Evolutionary conservation across 2,888 invertebrate species (phyloP).

Genomic region (Furcula furcula): DNA sequence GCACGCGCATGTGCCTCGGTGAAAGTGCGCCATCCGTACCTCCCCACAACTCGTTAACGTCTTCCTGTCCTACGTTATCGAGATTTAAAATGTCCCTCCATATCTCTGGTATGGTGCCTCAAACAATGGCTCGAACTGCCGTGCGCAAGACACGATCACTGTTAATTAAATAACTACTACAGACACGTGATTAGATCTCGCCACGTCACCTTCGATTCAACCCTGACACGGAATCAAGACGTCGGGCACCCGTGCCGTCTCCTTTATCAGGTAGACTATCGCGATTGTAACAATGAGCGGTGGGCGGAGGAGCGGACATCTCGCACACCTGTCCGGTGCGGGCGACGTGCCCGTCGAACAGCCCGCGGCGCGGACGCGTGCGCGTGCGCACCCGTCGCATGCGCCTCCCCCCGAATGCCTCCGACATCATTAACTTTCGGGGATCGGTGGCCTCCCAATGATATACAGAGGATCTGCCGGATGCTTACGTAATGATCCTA

Average conservation of each 20-base stretch:
- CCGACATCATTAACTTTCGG: constrained; percentile 74
- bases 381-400: constrained; percentile 47
- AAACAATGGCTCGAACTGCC: background rate
- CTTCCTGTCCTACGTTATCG: background rate
- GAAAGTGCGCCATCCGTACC: constrained; percentile 39
- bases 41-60: constrained; percentile 1
- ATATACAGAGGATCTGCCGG: constrained; percentile 68
- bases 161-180: constrained; percentile 59
- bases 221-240: constrained; percentile 54
- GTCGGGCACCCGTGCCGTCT: constrained; percentile 46
- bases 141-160: constrained; percentile 25
- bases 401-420: constrained; percentile 60
- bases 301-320: constrained; percentile 28
- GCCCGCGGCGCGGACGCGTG: constrained; percentile 31
- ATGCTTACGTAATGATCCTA: constrained; percentile 66
- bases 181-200: constrained; percentile 38
- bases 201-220: constrained; percentile 46
- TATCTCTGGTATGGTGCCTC: too few relatives aligned
- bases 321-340: constrained; percentile 41
- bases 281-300: constrained; percentile 32
- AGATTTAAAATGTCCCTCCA: constrained; percentile 1
- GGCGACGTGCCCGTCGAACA: constrained; percentile 42
- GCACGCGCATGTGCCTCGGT: constrained; percentile 37
- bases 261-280: constrained; percentile 46
- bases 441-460: constrained; percentile 61